These are phyloP conservation scores for Python bivittatus DNA, from an alignment of 2,113 vertebrate genomes.

Conservation along the genomic window DNA sequence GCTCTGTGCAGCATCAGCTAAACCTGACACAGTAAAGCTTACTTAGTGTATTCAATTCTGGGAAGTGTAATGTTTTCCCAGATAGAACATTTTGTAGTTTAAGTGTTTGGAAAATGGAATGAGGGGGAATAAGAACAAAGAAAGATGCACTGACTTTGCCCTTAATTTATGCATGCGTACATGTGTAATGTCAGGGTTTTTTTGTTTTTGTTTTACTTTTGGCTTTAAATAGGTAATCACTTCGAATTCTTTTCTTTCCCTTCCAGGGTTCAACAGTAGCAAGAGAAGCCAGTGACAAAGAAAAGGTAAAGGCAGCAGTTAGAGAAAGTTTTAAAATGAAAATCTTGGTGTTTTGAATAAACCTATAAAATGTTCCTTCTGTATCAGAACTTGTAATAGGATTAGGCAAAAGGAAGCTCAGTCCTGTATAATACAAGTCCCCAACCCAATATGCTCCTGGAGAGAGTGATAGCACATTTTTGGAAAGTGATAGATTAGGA, in stretches of 20 bases:
- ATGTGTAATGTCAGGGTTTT: neutral
- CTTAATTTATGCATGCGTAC: neutral
- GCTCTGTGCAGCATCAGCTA: neutral
- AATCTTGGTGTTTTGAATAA: neutral
- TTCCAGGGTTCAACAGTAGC: slow-evolving; percentile 90
- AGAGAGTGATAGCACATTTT: neutral
- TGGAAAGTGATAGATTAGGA: neutral
- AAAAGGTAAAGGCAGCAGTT: slow-evolving; percentile 79
- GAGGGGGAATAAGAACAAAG: neutral
- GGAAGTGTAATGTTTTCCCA: neutral
- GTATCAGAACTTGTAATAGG: too few relatives aligned
- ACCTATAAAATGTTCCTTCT: neutral
- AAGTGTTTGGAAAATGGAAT: neutral
- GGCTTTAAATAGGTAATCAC: neutral
- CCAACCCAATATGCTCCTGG: neutral
- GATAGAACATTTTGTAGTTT: neutral
- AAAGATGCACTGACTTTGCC: neutral
- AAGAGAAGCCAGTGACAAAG: slow-evolving; percentile 94
- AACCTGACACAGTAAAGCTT: neutral
- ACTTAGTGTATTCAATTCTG: neutral
- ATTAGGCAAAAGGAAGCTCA: neutral
- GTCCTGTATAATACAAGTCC: neutral
- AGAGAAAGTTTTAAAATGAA: neutral
- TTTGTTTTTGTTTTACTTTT: neutral
- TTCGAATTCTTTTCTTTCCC: neutral